Evolutionary conservation across 2,888 invertebrate genomes (phyloP).

Genomic region (Mamestra brassicae): DNA sequence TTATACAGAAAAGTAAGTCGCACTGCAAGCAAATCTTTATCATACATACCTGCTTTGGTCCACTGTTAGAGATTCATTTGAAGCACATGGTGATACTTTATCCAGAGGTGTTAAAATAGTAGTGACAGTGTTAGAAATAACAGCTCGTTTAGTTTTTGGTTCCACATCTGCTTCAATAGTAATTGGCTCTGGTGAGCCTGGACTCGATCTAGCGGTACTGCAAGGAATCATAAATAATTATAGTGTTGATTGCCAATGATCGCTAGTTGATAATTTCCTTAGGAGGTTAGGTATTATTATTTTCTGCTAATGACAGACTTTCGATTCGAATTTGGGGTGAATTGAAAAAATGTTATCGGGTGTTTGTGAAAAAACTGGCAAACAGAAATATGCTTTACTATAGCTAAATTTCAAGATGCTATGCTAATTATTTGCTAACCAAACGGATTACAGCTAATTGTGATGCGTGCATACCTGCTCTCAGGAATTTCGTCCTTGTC

Average conservation of each 20-base stretch:
- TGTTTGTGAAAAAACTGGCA: constrained; percentile 34
- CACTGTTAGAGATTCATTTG: constrained; percentile 96
- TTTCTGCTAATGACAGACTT: background rate
- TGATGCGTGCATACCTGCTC: constrained; percentile 81
- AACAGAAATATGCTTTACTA: constrained; percentile 39
- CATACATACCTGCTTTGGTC: constrained; percentile 91
- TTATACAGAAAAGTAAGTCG: background rate
- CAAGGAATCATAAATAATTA: constrained; percentile 64
- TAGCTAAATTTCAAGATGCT: constrained; percentile 53
- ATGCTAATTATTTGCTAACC: constrained; percentile 57
- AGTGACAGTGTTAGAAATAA: constrained; percentile 79
- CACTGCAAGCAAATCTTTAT: too few species aligned
- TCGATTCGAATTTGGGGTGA: background rate
- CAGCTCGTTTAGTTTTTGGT: constrained; percentile 78
- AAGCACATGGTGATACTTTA: constrained; percentile 94
- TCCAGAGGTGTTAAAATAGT: constrained; percentile 86
- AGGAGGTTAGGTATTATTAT: background rate
- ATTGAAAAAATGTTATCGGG: constrained; percentile 23
- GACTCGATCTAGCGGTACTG: constrained; percentile 92
- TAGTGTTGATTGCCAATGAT: background rate
- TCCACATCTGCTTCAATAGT: constrained; percentile 74
- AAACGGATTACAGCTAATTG: constrained; percentile 57
- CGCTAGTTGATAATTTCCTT: background rate
- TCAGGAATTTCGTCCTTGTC: constrained; percentile 80
- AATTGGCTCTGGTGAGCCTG: constrained; percentile 91